Percentiles rank a stretch among this genome's conserved stretches.
These are phyloP conservation scores for Creontiades dilutus DNA, from an alignment of 2,888 invertebrate genomes.

Conservation along the genomic window DNA sequence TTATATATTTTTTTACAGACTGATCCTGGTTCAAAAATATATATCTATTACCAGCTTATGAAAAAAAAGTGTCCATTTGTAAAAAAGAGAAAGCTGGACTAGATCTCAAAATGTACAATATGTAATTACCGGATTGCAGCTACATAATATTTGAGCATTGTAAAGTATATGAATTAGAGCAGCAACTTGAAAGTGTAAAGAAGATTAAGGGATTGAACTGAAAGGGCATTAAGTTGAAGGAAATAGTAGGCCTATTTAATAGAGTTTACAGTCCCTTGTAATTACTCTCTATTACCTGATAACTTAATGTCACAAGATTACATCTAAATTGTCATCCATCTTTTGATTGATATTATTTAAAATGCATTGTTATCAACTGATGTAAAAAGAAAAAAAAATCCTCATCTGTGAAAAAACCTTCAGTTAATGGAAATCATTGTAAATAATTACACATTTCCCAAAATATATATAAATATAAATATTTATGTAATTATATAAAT, in stretches of 20 bases:
- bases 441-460: constrained; percentile 43
- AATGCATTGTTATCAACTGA: constrained; percentile 20
- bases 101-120: constrained; percentile 71
- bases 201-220: constrained; percentile 62
- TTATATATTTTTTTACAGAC: constrained; percentile 67
- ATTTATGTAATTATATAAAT: constrained; percentile 47
- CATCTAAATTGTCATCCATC: constrained; percentile 42
- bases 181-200: constrained; percentile 59
- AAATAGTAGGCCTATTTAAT: constrained; percentile 73
- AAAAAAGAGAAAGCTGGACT: constrained; percentile 64
- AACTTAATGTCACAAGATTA: constrained; percentile 5
- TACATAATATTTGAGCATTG: constrained; percentile 73
- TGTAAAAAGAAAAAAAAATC: constrained; percentile 29
- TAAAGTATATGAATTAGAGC: constrained; percentile 73
- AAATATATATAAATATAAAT: constrained; percentile 64
- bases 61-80: constrained; percentile 69
- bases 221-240: constrained; percentile 67
- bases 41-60: constrained; percentile 65
- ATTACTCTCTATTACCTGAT: constrained; percentile 45
- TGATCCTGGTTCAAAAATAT: constrained; percentile 69
- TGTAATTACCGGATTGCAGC: constrained; percentile 71
- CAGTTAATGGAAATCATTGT: constrained; percentile 47
- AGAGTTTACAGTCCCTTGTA: constrained; percentile 57
- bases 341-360: neutral
- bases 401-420: constrained; percentile 44